Conservation (phyloP, 1,140 invertebrate genomes). For the Drosophila nannoptera region DNA sequence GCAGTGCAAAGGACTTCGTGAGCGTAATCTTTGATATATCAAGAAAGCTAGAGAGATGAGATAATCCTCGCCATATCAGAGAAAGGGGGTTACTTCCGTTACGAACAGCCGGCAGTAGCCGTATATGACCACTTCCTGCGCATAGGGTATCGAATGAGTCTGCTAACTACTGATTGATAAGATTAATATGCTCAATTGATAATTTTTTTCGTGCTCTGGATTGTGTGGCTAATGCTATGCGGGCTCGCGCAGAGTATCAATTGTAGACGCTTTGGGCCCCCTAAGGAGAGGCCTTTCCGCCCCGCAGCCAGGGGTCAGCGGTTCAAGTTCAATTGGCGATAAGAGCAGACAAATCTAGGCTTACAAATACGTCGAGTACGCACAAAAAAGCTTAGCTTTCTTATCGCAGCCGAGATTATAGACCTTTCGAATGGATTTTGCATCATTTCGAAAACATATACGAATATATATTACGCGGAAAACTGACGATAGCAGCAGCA, state of each 20-base stretch:
- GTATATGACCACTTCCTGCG: background rate
- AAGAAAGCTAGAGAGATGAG: background rate
- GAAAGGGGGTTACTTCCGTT: no score
- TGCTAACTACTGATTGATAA: conserved; percentile 1
- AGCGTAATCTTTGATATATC: background rate
- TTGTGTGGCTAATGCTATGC: background rate
- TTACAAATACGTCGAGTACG: background rate
- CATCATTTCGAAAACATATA: no score
- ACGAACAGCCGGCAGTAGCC: background rate
- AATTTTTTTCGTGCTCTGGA: background rate
- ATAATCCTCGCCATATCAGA: no score
- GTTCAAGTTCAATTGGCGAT: background rate
- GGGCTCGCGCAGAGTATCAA: background rate
- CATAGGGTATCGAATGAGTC: background rate
- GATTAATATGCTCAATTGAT: background rate
- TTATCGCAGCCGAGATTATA: background rate
- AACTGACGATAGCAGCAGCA: no score
- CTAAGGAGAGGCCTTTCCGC: background rate
- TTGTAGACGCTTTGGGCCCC: background rate
- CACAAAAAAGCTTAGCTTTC: no score
- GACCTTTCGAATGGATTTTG: no score
- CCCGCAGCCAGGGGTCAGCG: background rate
- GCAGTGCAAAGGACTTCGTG: no score
- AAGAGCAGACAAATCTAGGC: background rate
- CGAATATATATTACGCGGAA: no score